These are phyloP conservation scores for Cylindroiulus punctatus DNA, from an alignment of 2,888 invertebrate genomes.

Conservation along the genomic window DNA sequence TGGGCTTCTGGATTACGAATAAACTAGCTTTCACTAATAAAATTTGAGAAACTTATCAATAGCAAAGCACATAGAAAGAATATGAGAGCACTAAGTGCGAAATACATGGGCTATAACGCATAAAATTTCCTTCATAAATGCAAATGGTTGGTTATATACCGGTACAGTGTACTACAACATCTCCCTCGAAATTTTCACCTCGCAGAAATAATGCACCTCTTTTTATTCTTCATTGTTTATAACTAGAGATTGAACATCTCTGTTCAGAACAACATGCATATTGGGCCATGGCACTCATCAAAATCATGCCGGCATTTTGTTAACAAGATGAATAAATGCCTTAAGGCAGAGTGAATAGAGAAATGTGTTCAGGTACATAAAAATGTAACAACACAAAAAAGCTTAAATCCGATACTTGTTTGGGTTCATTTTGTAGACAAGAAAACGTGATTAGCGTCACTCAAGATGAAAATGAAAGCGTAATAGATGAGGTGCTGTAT, in stretches of 20 bases:
- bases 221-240: not conserved
- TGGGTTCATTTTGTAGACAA: not conserved
- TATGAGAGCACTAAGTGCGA: not conserved
- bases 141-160: slow-evolving; percentile 8
- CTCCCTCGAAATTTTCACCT: not conserved
- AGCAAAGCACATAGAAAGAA: not conserved
- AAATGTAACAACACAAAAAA: not conserved
- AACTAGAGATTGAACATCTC: not conserved
- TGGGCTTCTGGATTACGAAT: slow-evolving; percentile 16
- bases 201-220: not conserved
- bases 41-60: slow-evolving; percentile 2
- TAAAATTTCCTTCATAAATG: not conserved
- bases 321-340: not conserved
- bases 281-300: not conserved
- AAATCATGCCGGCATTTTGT: not conserved
- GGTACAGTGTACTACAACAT: not conserved
- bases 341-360: not conserved
- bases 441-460: slow-evolving; percentile 1
- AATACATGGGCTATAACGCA: not conserved
- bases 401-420: not conserved
- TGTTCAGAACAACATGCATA: not conserved
- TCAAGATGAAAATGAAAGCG: not conserved
- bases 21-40: slow-evolving; percentile 23
- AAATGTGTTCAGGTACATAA: not conserved
- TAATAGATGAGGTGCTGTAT: not conserved